Base-by-base conservation (phyloP, 53 echinoderm and acorn worm genomes). In the Actinopyga echinites region DNA sequence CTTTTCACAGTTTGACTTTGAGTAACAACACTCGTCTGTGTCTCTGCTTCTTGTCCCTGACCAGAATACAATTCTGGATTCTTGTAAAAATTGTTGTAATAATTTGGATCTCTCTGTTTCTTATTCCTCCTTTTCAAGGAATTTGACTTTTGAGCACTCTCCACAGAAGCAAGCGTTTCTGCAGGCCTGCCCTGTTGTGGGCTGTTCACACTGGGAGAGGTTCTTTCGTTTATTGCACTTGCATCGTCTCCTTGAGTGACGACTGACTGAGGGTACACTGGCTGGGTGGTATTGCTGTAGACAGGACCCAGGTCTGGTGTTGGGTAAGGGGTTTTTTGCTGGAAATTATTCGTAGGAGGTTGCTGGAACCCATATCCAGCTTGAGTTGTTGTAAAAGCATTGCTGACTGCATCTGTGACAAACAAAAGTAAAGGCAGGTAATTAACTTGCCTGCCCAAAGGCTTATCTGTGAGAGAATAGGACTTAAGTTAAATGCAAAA, bases 21-120 rank as follows among this genome's bases (percentile, higher is more conserved):
- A 12, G 20, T 66, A 43, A 7, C 74, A 58, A 8, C 80, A 28
- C 32, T 59, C 83, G 13, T 81, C 61, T 74, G 60, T 59, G 37
- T 68, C 31, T 49, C 87, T 65, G 42, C 81, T 80, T 43, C 44
- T 23, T 10, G 8, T 44, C 12, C 20, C 37, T 38, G 22, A 40
- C 42, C 78, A 53, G 24, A 24, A 55, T 83, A 67, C 57, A 63
- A 62, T 40, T 88, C 84, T 7, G 79, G 61, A 40, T 89, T 81
- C 17, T 87, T 69, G 28, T 91, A 93, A 84, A 71, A 94, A 36
- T 84, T 86, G 32, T 86, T 80, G 65, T 94, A 97, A 83, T 90
- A 91, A 57, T 83, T 90, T 6, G 94, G 94, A 82, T 97, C 97
- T 45, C 94, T 83, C 45, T 88, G 87, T 82, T 97, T 97, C 74